A percentile compares a stretch with the other conserved stretches of the same genome.
These are phyloP conservation scores for Ptilonorhynchus violaceus DNA, from an alignment of 2,113 vertebrate species.

Conservation along the genomic window DNA sequence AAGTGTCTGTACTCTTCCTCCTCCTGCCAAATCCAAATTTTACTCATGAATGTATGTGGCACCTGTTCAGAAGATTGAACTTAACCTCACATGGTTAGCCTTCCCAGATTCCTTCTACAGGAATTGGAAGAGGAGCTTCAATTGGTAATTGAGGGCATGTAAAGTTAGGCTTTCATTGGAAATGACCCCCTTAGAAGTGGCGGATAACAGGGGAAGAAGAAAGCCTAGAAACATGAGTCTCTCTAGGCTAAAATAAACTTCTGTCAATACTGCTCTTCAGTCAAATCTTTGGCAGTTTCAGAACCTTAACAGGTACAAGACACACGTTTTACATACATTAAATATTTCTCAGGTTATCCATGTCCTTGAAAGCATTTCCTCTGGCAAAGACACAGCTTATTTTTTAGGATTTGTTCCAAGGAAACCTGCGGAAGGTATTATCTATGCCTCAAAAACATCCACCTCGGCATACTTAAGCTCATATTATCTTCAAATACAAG, in stretches of 20 bases:
- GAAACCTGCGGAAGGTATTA: background rate
- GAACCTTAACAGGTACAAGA: background rate
- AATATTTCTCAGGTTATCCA: background rate
- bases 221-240: background rate
- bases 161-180: background rate
- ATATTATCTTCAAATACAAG: background rate
- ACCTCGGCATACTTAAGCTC: background rate
- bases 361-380: background rate
- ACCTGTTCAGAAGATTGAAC: background rate
- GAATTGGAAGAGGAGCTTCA: background rate
- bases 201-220: background rate
- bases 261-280: background rate
- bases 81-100: background rate
- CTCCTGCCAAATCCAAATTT: background rate
- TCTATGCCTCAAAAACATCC: background rate
- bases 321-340: background rate
- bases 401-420: background rate
- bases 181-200: background rate
- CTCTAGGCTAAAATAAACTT: background rate
- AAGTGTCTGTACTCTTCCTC: background rate
- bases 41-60: background rate
- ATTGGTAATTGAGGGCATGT: background rate
- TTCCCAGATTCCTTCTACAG: background rate
- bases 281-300: background rate
- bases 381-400: background rate